Evolutionary conservation across 2,113 vertebrate genomes (phyloP).

Genomic region (Apteryx mantelli): DNA sequence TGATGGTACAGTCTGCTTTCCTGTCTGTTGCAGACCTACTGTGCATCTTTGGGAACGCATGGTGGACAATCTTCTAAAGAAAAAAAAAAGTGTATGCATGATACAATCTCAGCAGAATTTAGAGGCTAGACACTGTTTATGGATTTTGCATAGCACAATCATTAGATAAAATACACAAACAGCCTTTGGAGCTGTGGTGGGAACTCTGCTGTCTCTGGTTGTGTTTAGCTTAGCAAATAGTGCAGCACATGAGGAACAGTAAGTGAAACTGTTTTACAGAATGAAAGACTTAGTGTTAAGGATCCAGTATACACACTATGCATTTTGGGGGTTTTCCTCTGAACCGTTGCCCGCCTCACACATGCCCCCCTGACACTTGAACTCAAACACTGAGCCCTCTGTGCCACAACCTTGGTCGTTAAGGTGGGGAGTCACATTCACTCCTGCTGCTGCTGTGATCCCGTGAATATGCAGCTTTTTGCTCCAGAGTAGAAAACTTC

Average conservation of each 20-base stretch:
- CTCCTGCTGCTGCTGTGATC: background rate
- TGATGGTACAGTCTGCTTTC: background rate
- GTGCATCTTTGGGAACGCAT: background rate
- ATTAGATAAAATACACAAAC: background rate
- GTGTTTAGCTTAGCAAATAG: background rate
- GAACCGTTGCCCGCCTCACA: background rate
- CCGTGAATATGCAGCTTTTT: background rate
- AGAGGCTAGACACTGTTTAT: background rate
- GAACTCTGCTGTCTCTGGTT: background rate
- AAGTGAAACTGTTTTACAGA: background rate
- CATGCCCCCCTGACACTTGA: accelerated
- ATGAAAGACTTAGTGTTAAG: background rate
- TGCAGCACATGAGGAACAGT: background rate
- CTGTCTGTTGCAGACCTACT: background rate
- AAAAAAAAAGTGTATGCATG: background rate
- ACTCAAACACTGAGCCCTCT: background rate
- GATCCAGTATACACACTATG: background rate
- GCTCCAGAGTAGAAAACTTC: background rate
- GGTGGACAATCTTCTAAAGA: background rate
- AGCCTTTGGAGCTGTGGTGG: background rate
- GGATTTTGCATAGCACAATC: background rate
- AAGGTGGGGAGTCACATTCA: accelerated
- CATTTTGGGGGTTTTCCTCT: background rate
- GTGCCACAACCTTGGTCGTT: background rate
- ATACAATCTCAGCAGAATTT: background rate